Conservation (phyloP, 53 echinoderm and acorn worm species). For the Astropecten irregularis region DNA sequence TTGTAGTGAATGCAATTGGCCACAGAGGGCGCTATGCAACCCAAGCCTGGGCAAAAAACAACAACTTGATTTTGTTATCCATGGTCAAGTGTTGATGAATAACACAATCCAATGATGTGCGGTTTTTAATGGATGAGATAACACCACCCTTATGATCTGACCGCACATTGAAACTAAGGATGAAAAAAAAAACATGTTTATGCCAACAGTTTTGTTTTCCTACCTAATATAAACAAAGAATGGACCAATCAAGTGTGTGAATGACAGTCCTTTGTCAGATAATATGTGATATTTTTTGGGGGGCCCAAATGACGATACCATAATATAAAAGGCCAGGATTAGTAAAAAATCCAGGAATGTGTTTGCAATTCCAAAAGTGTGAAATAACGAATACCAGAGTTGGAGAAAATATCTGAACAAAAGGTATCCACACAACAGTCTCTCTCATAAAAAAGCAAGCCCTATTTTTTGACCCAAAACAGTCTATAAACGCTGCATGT, state of each 20-base stretch:
- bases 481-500: conserved; percentile 8
- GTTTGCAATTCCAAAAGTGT: background rate
- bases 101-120: too few species aligned
- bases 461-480: conserved; percentile 9
- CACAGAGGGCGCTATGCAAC: conserved; percentile 39
- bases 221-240: background rate
- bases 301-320: too few species aligned
- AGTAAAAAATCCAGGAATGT: conserved; percentile 17
- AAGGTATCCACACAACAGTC: background rate
- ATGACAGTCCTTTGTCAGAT: conserved; percentile 19
- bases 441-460: background rate
- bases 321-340: too few species aligned
- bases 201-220: too few species aligned
- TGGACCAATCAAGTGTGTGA: background rate
- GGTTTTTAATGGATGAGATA: too few species aligned
- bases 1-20: too few species aligned
- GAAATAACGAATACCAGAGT: conserved; percentile 19
- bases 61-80: too few species aligned
- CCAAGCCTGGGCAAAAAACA: background rate
- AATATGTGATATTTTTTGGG: too few species aligned
- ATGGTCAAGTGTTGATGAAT: too few species aligned
- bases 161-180: too few species aligned
- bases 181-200: too few species aligned
- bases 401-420: background rate
- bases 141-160: too few species aligned